phyloP scores from a whole-genome alignment of 2,113 vertebrate genomes.

The Petrocephalus microphthalmus region DNA sequence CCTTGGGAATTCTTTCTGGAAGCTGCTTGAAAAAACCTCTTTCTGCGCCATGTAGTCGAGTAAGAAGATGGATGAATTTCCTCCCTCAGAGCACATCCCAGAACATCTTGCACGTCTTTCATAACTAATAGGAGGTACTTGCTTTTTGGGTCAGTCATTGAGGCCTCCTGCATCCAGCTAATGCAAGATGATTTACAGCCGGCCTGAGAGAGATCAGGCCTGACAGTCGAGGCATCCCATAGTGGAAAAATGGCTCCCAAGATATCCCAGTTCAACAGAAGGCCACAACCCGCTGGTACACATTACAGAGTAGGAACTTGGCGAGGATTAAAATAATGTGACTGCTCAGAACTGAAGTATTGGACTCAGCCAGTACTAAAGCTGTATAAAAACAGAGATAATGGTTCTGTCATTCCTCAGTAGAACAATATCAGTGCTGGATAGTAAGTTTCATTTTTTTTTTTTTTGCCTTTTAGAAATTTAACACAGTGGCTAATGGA shows the following conservation, averaged over 20 bases:
- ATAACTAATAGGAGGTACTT: background rate
- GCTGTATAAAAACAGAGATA: background rate
- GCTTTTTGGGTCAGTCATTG: background rate
- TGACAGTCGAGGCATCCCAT: background rate
- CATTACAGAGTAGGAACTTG: background rate
- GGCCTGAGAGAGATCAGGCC: background rate
- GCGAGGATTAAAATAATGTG: background rate
- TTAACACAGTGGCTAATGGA: background rate
- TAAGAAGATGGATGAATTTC: background rate
- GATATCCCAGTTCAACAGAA: slow-evolving; percentile 7
- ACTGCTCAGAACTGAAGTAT: background rate
- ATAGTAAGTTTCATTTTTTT: background rate
- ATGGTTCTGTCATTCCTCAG: background rate
- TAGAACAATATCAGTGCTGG: background rate
- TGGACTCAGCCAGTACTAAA: background rate
- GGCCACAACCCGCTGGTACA: background rate
- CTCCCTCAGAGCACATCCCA: background rate
- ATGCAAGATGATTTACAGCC: background rate
- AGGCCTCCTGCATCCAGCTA: background rate
- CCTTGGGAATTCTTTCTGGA: background rate
- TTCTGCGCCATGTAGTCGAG: background rate
- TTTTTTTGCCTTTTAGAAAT: background rate
- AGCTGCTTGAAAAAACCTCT: background rate
- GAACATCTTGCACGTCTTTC: background rate
- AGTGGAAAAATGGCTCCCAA: background rate